Base-by-base conservation (phyloP, 2,113 vertebrate species). In the Pterocles burchelli region DNA sequence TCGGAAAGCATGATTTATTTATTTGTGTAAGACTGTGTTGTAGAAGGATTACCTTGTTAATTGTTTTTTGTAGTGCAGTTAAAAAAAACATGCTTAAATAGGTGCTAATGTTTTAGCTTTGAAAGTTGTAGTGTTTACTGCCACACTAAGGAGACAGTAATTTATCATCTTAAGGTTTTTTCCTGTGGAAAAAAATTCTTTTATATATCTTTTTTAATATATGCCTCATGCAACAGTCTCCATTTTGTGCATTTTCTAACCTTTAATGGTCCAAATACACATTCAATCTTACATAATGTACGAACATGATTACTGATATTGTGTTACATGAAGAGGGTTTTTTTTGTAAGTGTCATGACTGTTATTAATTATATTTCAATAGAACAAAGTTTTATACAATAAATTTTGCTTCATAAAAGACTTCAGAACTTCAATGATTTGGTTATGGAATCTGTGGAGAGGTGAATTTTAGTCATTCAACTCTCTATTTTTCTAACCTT, bases 71-170 rank as follows among this genome's bases (percentile, higher is more conserved):
- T 43, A 43, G 20, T 52, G 68, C 18, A 52, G 38, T 90, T 93
- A 25, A 86, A 29, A 58, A 61, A 85, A 85, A 59, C 51, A 2
- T 24, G 11, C 75, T 94, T 93, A 71, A 93, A 75, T 84, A 84
- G 57, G 48, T 87, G 68, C 36, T 90, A 81, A 90, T 77, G 28
- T 21, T 92, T 96, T 71, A 52, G n/a, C 63, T 96, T 86, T 75
- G 28, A 75, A 84, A 81, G 54, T 93, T 70, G 28, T 68, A 31
- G 8, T 21, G 7, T 89, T 93, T 94, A 46, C 17, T 92, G 52
- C 61, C 49, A 58, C 31, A 34, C 29, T 82, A 75, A 68, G 43
- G 21, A 88, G 29, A 51, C 13, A 76, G 13, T 54, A 3, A 45
- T 88, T 90, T 70, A 41, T 81, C 74, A 78, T 41, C 21, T 26